Evolutionary conservation across 2,113 vertebrate species (phyloP).

Genomic region (Laticauda colubrina): DNA sequence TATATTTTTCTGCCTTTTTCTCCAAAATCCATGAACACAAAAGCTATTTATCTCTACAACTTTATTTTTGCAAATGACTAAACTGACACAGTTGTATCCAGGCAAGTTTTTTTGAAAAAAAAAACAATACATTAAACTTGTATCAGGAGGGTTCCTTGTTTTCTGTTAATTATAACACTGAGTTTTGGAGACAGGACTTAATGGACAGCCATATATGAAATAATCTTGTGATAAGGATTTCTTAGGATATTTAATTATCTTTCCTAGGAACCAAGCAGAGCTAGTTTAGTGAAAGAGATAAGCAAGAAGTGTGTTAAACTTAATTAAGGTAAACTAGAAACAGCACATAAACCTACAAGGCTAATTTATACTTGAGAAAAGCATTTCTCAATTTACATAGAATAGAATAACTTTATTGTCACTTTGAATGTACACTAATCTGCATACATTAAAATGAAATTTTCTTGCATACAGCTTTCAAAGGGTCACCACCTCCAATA

Average conservation of each 20-base stretch:
- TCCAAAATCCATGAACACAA: background rate
- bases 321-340: background rate
- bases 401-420: too few relatives aligned
- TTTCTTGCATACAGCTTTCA: too few relatives aligned
- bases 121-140: background rate
- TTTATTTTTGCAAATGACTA: background rate
- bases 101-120: background rate
- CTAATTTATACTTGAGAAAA: constrained; percentile 5
- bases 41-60: background rate
- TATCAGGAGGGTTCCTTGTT: constrained; percentile 35
- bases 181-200: constrained; percentile 32
- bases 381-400: background rate
- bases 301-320: background rate
- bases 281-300: background rate
- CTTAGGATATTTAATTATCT: constrained; percentile 2
- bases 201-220: background rate
- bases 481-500: too few relatives aligned
- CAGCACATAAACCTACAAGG: background rate
- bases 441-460: too few relatives aligned
- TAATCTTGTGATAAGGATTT: constrained; percentile 25
- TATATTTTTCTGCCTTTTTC: background rate
- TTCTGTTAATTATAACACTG: background rate
- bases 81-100: background rate
- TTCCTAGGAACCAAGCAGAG: background rate
- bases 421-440: too few relatives aligned